A percentile compares a stretch with the other conserved stretches of the same genome.
These are phyloP conservation scores for Ceraclea dissimilis DNA, from an alignment of 2,888 invertebrate species.

Conservation along the genomic window DNA sequence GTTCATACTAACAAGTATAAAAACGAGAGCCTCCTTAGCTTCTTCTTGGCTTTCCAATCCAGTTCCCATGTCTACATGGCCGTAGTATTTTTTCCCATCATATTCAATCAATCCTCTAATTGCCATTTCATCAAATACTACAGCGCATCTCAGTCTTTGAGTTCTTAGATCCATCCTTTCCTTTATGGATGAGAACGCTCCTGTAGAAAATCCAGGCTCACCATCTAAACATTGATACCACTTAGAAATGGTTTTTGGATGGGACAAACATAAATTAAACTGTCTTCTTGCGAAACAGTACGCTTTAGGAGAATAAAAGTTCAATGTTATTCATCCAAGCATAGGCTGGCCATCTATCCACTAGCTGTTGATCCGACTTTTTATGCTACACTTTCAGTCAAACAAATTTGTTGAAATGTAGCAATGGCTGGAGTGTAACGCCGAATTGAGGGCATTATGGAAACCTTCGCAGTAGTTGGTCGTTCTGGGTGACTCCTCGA, in stretches of 20 bases:
- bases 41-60: conserved; percentile 7
- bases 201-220: conserved; percentile 28
- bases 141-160: conserved; percentile 23
- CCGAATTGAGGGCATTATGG: too few relatives aligned
- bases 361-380: too few relatives aligned
- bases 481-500: too few relatives aligned
- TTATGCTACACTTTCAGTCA: too few relatives aligned
- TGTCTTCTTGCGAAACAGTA: conserved; percentile 27
- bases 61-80: conserved; percentile 24
- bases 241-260: conserved; percentile 28
- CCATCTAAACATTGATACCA: conserved; percentile 29
- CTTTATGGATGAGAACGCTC: conserved; percentile 27
- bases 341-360: too few relatives aligned
- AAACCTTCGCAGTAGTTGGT: too few relatives aligned
- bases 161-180: conserved; percentile 14
- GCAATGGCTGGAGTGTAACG: too few relatives aligned
- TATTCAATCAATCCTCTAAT: conserved; percentile 26
- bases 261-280: conserved; percentile 28
- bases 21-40: conserved; percentile 26
- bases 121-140: conserved; percentile 29
- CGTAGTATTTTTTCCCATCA: conserved; percentile 19
- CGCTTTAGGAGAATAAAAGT: conserved; percentile 28
- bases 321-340: conserved; percentile 21
- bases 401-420: too few relatives aligned
- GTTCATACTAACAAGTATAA: conserved; percentile 28